These are phyloP conservation scores for Prenolepis imparis DNA, from an alignment of 2,888 invertebrate species.

Conservation along the genomic window DNA sequence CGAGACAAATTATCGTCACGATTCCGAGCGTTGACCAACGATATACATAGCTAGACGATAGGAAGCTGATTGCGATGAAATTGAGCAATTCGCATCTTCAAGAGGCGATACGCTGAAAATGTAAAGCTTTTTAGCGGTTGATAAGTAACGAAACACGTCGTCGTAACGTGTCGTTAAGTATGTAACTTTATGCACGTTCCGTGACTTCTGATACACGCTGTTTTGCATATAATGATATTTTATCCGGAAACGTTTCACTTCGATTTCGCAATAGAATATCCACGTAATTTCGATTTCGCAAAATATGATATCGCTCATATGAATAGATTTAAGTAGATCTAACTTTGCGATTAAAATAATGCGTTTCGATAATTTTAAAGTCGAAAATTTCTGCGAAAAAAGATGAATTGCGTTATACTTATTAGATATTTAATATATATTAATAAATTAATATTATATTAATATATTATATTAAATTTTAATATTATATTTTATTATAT, in stretches of 20 bases:
- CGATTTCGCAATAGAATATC: neutral
- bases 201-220: slow-evolving; percentile 13
- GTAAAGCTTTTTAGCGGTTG: slow-evolving; percentile 31
- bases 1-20: slow-evolving; percentile 52
- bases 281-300: slow-evolving; percentile 2
- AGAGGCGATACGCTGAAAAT: neutral
- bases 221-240: neutral
- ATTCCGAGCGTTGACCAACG: neutral
- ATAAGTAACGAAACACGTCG: slow-evolving; percentile 11
- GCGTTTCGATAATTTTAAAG: neutral
- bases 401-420: neutral
- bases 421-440: slow-evolving; percentile 23
- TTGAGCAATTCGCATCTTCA: slow-evolving; percentile 38
- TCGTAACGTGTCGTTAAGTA: slow-evolving; percentile 28
- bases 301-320: neutral
- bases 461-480: too few species aligned
- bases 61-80: slow-evolving; percentile 16
- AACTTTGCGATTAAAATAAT: neutral
- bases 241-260: neutral
- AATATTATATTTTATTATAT: too few species aligned
- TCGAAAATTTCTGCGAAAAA: neutral
- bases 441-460: too few species aligned
- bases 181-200: slow-evolving; percentile 16
- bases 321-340: neutral
- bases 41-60: slow-evolving; percentile 4